phyloP scores from a whole-genome alignment of 2,113 vertebrate species.

The Hippocampus zosterae region DNA sequence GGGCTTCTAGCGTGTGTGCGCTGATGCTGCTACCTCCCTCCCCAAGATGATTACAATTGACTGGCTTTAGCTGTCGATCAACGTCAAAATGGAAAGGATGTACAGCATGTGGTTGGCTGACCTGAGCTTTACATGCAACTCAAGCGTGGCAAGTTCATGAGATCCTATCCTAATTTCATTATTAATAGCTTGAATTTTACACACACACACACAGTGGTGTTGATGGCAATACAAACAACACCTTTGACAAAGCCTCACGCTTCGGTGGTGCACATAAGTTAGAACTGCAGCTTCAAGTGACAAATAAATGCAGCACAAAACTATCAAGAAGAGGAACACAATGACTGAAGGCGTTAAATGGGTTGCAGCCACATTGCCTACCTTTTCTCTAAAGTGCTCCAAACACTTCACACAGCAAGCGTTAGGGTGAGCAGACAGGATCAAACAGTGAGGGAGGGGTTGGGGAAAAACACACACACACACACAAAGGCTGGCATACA shows the following conservation, averaged over 20 bases:
- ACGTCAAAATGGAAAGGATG: too few relatives aligned
- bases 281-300: conserved; percentile 11
- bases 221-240: background rate
- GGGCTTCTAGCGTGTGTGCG: too few relatives aligned
- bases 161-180: too few relatives aligned
- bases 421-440: conserved; percentile 68
- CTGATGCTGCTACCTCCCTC: too few relatives aligned
- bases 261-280: background rate
- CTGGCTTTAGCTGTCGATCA: too few relatives aligned
- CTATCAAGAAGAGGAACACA: conserved; percentile 11
- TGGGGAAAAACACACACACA: background rate
- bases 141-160: too few relatives aligned
- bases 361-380: conserved; percentile 63
- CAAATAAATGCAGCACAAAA: conserved; percentile 43
- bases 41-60: too few relatives aligned
- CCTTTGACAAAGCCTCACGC: background rate
- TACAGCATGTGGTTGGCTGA: too few relatives aligned
- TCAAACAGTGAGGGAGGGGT: conserved; percentile 64
- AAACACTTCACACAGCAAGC: conserved; percentile 77
- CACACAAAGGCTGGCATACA: conserved; percentile 52
- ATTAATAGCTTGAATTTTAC: too few relatives aligned
- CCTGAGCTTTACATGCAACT: too few relatives aligned
- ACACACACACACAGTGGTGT: background rate
- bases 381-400: conserved; percentile 78
- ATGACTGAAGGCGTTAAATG: conserved; percentile 35